These are phyloP conservation scores for Penaeus chinensis DNA, from an alignment of 1,140 invertebrate species.

Conservation along the genomic window DNA sequence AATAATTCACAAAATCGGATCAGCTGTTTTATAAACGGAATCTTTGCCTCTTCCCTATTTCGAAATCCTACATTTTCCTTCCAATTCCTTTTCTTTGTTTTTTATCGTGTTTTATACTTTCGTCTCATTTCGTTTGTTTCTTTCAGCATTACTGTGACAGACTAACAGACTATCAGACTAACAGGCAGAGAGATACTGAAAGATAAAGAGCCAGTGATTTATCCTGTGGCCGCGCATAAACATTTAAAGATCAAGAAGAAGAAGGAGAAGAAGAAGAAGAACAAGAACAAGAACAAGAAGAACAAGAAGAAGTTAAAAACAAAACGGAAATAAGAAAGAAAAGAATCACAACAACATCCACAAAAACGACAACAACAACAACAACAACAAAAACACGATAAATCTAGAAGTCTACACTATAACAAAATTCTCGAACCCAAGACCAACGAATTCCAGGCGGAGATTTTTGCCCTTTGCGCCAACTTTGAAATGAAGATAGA, in stretches of 20 bases:
- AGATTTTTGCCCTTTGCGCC: conserved; percentile 45
- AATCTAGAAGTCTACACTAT: neutral
- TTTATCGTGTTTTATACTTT: too few species aligned
- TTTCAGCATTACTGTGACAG: too few species aligned
- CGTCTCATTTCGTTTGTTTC: too few species aligned
- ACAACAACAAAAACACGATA: neutral
- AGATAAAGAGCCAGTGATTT: too few species aligned
- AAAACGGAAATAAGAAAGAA: neutral
- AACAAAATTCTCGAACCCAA: conserved; percentile 40
- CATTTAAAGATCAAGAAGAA: neutral
- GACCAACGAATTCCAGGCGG: conserved; percentile 8
- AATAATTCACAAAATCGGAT: too few species aligned
- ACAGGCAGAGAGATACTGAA: too few species aligned
- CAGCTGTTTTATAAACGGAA: too few species aligned
- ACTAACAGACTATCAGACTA: too few species aligned
- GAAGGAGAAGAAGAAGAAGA: neutral
- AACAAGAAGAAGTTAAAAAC: neutral
- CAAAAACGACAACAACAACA: neutral
- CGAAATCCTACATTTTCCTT: too few species aligned
- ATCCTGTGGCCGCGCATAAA: too few species aligned
- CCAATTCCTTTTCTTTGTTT: too few species aligned
- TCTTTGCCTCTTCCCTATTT: too few species aligned
- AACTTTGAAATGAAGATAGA: conserved; percentile 53
- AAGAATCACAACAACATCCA: neutral
- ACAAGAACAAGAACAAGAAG: neutral